Base-by-base conservation (phyloP, 2,797 vertebrate genomes). In the Leptoclinus maculatus region DNA sequence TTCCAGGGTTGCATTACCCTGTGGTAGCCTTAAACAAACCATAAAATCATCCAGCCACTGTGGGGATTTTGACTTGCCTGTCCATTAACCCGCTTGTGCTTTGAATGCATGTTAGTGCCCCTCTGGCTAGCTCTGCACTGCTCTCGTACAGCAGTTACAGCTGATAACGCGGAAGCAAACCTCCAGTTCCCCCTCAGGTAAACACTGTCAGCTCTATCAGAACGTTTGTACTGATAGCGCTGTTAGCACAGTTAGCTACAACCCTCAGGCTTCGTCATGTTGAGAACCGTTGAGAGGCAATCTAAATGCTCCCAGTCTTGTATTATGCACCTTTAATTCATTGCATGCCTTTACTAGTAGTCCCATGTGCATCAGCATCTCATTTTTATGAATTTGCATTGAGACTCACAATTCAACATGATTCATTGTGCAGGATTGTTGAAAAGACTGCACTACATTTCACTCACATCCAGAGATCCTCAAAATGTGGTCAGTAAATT, bases 41-140 rank as follows among this genome's bases (percentile, higher is more conserved):
- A 75, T 72, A 64, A 84, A 84, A 80, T 76, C 76, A 69, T 66
- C 51, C 64, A 78, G 29, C 74, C 41, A 13, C 72, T 49, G 38
- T 51, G 25, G 71, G 64, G 78, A 83, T 78, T 79, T 81, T 11
- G 23, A 71, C 51, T 32, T 51, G 62, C 41, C 78, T 51, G 49
- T 75, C 45, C 57, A 32, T 64, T 49, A 74, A 57, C 59, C 54
- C 43, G 43, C 16, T 17, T 2, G 16, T 45, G 16, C 43, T 45
- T 45, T 49, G 19, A 49, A 49, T 49, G 19, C 19, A 21, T 49
- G 47, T 21, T 49, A 49, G 47, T 49, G 47, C 19, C 47, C 47
- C 19, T 10, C 47, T 49, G 3, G 47, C 47, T 10, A 49, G 47
- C 47, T 47, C 19, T 47, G 2, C 19, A 45, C 43, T 47, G 21